phyloP scores from a whole-genome alignment of 2,113 vertebrate genomes.

The Pedionomus torquatus region DNA sequence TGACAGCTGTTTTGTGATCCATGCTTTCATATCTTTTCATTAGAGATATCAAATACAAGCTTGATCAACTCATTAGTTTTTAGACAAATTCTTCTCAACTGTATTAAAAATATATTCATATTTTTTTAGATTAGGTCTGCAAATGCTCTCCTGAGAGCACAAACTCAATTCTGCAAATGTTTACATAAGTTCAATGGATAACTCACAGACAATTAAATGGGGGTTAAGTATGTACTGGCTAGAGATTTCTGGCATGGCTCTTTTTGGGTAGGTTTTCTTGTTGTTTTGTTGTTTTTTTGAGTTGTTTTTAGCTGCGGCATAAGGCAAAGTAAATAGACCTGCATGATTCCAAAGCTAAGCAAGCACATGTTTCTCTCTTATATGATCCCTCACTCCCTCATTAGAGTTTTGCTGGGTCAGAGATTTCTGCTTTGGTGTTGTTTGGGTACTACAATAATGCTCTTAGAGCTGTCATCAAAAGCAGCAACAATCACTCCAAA shows the following conservation, averaged over 20 bases:
- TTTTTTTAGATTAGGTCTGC: neutral
- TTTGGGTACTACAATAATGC: neutral
- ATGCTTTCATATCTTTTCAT: neutral
- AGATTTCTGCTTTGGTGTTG: neutral
- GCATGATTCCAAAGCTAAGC: neutral
- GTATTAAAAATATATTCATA: accelerated
- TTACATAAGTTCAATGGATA: neutral
- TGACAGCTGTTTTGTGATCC: neutral
- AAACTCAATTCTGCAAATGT: neutral
- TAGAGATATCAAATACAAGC: neutral
- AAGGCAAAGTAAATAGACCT: accelerated
- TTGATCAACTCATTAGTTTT: neutral
- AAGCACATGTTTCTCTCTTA: accelerated
- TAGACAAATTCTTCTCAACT: neutral
- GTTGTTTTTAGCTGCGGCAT: neutral
- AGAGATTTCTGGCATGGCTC: neutral
- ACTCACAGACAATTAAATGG: neutral
- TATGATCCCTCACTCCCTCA: neutral
- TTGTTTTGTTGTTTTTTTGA: neutral
- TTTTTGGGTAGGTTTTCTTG: neutral
- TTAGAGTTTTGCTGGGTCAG: neutral
- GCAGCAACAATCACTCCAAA: neutral
- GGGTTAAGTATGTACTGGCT: neutral
- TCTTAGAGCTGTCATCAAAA: neutral
- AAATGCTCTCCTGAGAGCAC: neutral